A percentile compares a stretch with the other conserved stretches of the same genome.
phyloP scores from a whole-genome alignment of 2,113 vertebrate genomes.

The Lophura nycthemera region DNA sequence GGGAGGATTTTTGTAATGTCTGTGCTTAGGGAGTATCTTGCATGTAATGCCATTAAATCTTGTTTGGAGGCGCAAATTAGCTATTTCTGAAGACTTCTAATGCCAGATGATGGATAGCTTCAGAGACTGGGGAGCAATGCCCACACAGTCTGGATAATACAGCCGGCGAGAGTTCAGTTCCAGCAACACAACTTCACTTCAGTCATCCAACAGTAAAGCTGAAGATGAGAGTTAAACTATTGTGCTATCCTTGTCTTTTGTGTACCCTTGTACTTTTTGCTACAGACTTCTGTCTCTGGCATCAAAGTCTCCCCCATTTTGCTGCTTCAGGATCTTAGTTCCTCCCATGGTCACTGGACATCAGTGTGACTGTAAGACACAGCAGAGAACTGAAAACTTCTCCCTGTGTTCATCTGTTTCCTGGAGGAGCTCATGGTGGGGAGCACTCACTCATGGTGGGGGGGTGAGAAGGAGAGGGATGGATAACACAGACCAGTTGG shows the following conservation, averaged over 20 bases:
- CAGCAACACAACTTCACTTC: not conserved
- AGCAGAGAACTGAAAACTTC: not conserved
- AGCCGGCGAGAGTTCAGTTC: not conserved
- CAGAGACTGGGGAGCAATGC: fast-evolving
- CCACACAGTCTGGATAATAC: not conserved
- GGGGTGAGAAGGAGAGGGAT: fast-evolving
- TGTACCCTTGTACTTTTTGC: not conserved
- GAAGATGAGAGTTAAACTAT: not conserved
- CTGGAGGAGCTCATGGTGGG: not conserved
- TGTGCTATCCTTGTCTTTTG: not conserved
- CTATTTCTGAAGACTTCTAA: not conserved
- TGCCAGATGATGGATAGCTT: not conserved
- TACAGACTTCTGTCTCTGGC: not conserved
- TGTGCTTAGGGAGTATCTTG: not conserved
- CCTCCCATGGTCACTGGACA: not conserved
- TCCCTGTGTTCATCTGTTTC: not conserved
- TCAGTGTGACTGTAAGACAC: not conserved
- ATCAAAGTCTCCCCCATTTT: not conserved
- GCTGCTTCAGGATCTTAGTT: not conserved
- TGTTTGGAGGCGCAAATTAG: not conserved
- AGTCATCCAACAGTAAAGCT: not conserved
- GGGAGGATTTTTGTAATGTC: not conserved
- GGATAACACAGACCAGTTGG: not conserved
- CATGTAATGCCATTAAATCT: not conserved
- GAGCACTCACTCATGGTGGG: fast-evolving